A percentile compares a stretch with the other conserved stretches of the same genome.
phyloP scores from a whole-genome alignment of 2,113 vertebrate genomes.

The Semicossyphus pulcher region DNA sequence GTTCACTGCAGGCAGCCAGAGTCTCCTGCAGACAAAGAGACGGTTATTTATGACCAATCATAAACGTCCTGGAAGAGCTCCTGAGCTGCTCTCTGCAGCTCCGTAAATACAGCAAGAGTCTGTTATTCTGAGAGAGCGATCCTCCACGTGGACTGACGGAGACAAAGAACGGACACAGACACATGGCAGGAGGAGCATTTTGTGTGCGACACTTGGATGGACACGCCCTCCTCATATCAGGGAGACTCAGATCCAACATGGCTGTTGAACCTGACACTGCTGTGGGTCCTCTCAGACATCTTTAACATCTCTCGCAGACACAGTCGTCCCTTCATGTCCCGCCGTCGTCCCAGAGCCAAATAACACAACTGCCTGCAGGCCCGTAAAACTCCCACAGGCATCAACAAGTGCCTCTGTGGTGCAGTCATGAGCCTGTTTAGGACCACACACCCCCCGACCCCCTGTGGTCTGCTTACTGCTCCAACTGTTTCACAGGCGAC shows the following conservation, averaged over 20 bases:
- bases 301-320: background rate
- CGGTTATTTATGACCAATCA: slow-evolving; percentile 35
- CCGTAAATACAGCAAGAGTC: background rate
- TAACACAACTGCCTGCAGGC: background rate
- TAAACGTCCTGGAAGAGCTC: slow-evolving; percentile 16
- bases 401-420: background rate
- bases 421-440: background rate
- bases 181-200: too few relatives aligned
- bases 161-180: too few relatives aligned
- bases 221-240: background rate
- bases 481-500: background rate
- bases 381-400: background rate
- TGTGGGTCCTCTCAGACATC: background rate
- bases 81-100: background rate
- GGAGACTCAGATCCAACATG: background rate
- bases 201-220: background rate
- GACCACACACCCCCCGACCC: background rate
- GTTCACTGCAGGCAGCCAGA: background rate
- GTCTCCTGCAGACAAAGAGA: slow-evolving; percentile 6
- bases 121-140: background rate
- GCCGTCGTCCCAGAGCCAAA: background rate
- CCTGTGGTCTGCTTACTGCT: background rate
- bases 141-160: too few relatives aligned
- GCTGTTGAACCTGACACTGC: background rate
- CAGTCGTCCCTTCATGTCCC: background rate